Evolutionary conservation across 1,140 invertebrate species (phyloP).

Genomic region (Drosophila navojoa): DNA sequence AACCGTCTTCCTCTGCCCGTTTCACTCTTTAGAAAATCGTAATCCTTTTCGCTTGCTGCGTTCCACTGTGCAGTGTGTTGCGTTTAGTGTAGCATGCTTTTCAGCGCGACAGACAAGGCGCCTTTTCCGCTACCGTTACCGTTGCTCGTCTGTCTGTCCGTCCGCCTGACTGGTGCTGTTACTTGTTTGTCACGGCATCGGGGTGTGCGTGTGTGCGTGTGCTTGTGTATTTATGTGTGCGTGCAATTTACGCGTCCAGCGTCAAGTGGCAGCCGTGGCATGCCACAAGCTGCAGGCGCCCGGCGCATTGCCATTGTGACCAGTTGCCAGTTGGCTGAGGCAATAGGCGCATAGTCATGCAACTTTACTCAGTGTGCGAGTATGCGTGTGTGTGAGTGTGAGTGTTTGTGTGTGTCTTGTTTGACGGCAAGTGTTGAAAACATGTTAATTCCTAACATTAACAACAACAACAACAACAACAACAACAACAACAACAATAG

Average conservation of each 20-base stretch:
- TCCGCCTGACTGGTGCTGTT: neutral
- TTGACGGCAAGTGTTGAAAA: constrained; percentile 71
- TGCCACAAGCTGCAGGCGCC: constrained; percentile 53
- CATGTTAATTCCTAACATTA: constrained; percentile 78
- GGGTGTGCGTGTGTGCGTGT: neutral
- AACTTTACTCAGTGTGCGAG: constrained; percentile 34
- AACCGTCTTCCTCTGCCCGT: too few relatives aligned
- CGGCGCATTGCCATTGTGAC: constrained; percentile 38
- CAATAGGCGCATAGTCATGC: constrained; percentile 38
- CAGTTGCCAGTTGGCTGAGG: constrained; percentile 40
- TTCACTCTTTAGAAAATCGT: too few relatives aligned
- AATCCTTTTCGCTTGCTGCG: neutral
- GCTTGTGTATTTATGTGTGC: constrained; percentile 13
- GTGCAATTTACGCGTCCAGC: constrained; percentile 53
- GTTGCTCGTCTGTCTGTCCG: constrained; percentile 6
- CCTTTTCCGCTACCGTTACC: constrained; percentile 17
- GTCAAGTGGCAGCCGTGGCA: constrained; percentile 54
- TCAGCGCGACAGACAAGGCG: constrained; percentile 39
- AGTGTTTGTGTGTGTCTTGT: constrained; percentile 13
- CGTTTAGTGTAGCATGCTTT: constrained; percentile 46
- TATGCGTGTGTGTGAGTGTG: neutral
- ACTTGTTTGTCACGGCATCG: constrained; percentile 19
- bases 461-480: constrained; percentile 50
- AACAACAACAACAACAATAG: constrained; percentile 31
- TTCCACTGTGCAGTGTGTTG: constrained; percentile 32